These are phyloP conservation scores for Hippocampus guttulatus DNA, from an alignment of 2,113 vertebrate species.

Conservation along the genomic window DNA sequence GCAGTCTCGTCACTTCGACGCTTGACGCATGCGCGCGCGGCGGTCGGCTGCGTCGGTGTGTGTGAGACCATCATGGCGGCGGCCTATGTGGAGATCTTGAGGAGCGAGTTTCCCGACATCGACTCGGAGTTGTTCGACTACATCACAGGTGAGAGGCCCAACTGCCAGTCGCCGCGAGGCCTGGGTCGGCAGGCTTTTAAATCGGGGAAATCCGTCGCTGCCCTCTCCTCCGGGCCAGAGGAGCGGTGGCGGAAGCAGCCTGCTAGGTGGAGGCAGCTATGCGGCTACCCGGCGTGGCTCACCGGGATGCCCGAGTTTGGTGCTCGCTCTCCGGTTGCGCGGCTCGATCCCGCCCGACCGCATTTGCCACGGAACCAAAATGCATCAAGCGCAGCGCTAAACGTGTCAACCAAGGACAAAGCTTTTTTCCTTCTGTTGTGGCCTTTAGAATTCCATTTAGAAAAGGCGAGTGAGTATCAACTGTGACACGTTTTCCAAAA, in stretches of 20 bases:
- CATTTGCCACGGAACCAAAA: neutral
- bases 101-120: conserved; percentile 92
- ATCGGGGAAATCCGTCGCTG: neutral
- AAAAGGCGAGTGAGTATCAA: neutral
- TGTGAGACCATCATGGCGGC: conserved; percentile 83
- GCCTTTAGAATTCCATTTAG: neutral
- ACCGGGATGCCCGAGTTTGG: neutral
- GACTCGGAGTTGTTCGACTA: conserved; percentile 90
- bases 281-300: too few relatives aligned
- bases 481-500: neutral
- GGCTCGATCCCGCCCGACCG: neutral
- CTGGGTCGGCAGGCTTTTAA: neutral
- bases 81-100: conserved; percentile 90
- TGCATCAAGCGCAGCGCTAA: too few relatives aligned
- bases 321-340: neutral
- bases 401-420: too few relatives aligned
- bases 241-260: neutral
- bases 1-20: conserved; percentile 2
- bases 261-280: neutral
- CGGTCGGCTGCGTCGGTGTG: conserved; percentile 9
- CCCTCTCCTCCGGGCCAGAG: neutral
- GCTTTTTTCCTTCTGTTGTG: neutral
- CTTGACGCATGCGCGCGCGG: conserved; percentile 54
- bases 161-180: neutral
- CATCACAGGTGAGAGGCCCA: conserved; percentile 79